Base-by-base conservation (phyloP, 2,888 invertebrate species). In the Philopedon plagiatum region DNA sequence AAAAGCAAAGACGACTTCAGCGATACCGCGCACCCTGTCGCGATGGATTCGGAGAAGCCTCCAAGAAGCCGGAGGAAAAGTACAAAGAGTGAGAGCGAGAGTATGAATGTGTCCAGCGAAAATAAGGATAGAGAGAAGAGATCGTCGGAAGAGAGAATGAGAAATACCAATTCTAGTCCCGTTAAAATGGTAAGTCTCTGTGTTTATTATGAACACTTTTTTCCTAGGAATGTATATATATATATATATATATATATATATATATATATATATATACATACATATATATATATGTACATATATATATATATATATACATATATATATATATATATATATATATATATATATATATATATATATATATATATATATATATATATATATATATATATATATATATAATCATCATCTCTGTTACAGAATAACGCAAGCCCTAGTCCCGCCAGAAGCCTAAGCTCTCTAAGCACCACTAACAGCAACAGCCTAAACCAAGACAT, bases 1-100 rank as follows among this genome's bases (percentile, higher is more conserved):
- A 82, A 81, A 51, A 75, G 73, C 37, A 79, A 79, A 61, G 81
- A 81, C 9, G 81, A 81, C 18, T 21, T 15, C 7, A 51, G 41
- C 19, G 64, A 71, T 4, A 71, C 72, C 13, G 66, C 68, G 49
- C 18, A 19, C 11, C 23, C 74, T 3, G 67, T 62, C 39, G 34
- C 56, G 1, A 15, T 32, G 0, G 76, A 74, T 8, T 7, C 15
- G 4, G 60, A 70, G 34, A 60, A 63, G 13, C 71, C 69, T 1
- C 76, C 76, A 4, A 71, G 79, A 7, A 66, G 56, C 41, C 74
- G 80, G 21, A 71, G 79, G 63, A 77, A 78, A 61, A 78, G 76
- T 70, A 76, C 75, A 32, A 74, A 76, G 23, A 75, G 77, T 70
- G 71, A 75, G 68, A 60, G 67, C 69, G 65, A 77, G 74, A 67